Evolutionary conservation across 2,113 vertebrate genomes (phyloP).

Genomic region (Lampris incognitus): DNA sequence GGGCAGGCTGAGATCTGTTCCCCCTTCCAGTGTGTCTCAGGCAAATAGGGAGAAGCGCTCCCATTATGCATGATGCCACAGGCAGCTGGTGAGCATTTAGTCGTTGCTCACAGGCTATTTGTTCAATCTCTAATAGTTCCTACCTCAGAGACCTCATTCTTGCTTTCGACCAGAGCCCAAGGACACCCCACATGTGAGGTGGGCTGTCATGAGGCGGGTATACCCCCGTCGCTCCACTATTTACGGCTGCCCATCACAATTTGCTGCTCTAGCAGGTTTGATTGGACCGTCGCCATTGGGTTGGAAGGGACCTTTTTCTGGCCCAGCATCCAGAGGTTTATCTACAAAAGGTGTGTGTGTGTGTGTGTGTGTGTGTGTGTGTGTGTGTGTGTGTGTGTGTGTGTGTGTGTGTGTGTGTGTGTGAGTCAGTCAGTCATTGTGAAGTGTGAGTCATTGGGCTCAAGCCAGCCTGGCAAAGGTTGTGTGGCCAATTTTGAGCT

Average conservation of each 20-base stretch:
- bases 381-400: constrained; percentile 17
- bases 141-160: constrained; percentile 28
- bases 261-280: constrained; percentile 2
- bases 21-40: constrained; percentile 5
- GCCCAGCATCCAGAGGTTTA: constrained; percentile 31
- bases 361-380: constrained; percentile 26
- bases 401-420: constrained; percentile 6
- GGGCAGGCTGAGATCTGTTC: background rate
- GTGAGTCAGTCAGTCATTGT: constrained; percentile 16
- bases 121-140: constrained; percentile 33
- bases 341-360: constrained; percentile 26
- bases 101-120: constrained; percentile 26
- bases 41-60: constrained; percentile 7
- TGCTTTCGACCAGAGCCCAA: constrained; percentile 2
- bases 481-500: constrained; percentile 25
- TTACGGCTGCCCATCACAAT: constrained; percentile 34
- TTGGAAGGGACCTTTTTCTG: constrained; percentile 32
- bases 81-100: constrained; percentile 17
- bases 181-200: constrained; percentile 22
- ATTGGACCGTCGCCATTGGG: constrained; percentile 1
- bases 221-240: constrained; percentile 38
- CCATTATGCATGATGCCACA: constrained; percentile 27
- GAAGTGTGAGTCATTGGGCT: background rate
- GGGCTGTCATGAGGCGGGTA: constrained; percentile 8
- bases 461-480: background rate